A percentile compares a stretch with the other conserved stretches of the same genome.
phyloP scores from a whole-genome alignment of 2,797 vertebrate species.

The Catharus ustulatus region DNA sequence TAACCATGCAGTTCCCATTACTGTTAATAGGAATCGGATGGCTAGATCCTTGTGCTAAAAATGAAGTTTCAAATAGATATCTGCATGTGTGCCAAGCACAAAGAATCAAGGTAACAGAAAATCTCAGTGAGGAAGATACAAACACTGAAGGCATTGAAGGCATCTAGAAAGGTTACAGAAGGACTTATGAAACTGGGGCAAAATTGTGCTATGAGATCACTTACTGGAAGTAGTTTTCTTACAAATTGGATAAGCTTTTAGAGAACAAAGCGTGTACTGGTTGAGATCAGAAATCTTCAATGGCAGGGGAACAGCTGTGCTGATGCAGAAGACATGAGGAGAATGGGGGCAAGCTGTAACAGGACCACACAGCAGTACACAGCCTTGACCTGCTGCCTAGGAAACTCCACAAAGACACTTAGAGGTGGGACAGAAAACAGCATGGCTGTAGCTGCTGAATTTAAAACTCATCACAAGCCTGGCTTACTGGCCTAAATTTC shows the following conservation, averaged over 20 bases:
- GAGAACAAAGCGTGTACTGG: background rate
- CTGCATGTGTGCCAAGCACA: background rate
- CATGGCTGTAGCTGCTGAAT: background rate
- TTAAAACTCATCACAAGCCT: background rate
- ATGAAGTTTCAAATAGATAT: constrained; percentile 42
- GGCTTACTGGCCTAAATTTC: background rate
- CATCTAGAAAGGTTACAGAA: background rate
- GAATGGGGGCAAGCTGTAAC: background rate
- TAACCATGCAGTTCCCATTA: constrained; percentile 53
- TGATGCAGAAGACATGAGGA: background rate
- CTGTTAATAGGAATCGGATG: constrained; percentile 65
- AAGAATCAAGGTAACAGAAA: background rate
- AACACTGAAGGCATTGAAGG: background rate
- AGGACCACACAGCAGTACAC: background rate
- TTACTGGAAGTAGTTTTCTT: background rate
- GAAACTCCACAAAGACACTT: background rate
- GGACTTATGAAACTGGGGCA: background rate
- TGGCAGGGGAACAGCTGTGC: background rate
- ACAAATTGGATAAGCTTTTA: background rate
- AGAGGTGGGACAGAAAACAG: background rate
- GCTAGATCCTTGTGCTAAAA: constrained; percentile 45
- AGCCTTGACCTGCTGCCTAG: background rate
- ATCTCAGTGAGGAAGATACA: background rate
- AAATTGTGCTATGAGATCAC: background rate
- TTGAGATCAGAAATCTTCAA: background rate